These are phyloP conservation scores for Vimba vimba DNA, from an alignment of 2,113 vertebrate genomes.

Conservation along the genomic window DNA sequence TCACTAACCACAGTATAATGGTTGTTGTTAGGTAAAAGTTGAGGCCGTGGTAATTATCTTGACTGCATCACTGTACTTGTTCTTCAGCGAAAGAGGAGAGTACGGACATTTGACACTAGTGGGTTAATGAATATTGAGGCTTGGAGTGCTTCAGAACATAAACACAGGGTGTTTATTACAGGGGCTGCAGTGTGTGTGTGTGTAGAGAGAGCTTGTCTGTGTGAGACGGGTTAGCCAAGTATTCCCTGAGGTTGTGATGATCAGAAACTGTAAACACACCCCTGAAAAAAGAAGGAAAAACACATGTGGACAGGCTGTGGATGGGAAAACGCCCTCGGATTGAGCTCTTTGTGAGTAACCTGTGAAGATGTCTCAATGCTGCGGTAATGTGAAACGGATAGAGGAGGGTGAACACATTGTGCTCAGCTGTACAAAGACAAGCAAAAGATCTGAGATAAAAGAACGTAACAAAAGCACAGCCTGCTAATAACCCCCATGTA, in stretches of 20 bases:
- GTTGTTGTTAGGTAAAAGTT: slow-evolving; percentile 11
- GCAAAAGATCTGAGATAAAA: not conserved
- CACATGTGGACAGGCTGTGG: slow-evolving; percentile 23
- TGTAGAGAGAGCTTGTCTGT: not conserved
- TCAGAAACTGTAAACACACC: slow-evolving; percentile 26
- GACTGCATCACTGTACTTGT: not conserved
- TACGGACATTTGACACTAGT: slow-evolving; percentile 18
- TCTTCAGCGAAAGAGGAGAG: not conserved
- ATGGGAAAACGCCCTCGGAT: slow-evolving; percentile 6
- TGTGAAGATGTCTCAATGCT: slow-evolving; percentile 14
- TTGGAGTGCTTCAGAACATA: slow-evolving; percentile 29
- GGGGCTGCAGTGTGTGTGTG: slow-evolving; percentile 27
- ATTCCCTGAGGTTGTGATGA: slow-evolving; percentile 44
- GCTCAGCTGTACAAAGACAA: not conserved
- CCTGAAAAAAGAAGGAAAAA: slow-evolving; percentile 31
- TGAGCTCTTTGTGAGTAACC: slow-evolving; percentile 23
- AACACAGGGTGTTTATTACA: slow-evolving; percentile 51
- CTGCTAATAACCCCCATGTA: not conserved
- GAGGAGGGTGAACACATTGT: not conserved
- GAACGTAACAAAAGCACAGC: not conserved
- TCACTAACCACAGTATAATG: slow-evolving; percentile 2
- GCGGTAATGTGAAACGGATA: not conserved
- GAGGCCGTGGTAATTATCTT: not conserved
- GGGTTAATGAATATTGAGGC: slow-evolving; percentile 29
- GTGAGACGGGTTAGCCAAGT: slow-evolving; percentile 22